Conservation (phyloP, 2,113 vertebrate species). For the Cyanoderma ruficeps region DNA sequence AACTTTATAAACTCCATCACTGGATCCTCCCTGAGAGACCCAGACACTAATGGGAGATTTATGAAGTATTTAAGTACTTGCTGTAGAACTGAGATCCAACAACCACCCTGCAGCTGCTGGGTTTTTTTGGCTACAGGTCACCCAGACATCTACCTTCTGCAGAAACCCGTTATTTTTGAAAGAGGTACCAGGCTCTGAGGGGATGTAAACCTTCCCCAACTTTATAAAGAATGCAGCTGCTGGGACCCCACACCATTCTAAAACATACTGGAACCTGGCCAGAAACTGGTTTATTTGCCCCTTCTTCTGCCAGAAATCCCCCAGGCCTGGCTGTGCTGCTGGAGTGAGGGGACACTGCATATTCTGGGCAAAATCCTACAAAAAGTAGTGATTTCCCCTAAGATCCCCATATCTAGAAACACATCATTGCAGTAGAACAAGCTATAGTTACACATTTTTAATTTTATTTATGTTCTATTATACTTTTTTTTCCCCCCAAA, state of each 20-base stretch:
- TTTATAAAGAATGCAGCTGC: background rate
- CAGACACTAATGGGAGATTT: slow-evolving; percentile 37
- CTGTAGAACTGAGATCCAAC: background rate
- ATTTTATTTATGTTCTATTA: background rate
- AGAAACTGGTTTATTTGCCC: background rate
- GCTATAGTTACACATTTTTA: background rate
- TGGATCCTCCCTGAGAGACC: slow-evolving; percentile 24
- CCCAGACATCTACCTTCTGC: background rate
- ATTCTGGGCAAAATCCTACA: background rate
- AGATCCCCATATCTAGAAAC: too few relatives aligned
- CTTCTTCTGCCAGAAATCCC: background rate
- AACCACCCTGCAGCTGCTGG: background rate
- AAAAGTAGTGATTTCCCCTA: background rate
- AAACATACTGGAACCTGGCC: background rate
- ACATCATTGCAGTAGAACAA: background rate
- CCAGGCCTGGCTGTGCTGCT: background rate
- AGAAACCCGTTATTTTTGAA: background rate
- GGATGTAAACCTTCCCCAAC: background rate
- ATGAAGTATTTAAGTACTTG: slow-evolving; percentile 1
- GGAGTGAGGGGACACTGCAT: background rate
- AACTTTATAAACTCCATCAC: slow-evolving; percentile 12
- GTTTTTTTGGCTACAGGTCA: background rate
- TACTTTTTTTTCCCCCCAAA: background rate
- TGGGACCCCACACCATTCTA: background rate
- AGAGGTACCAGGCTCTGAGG: background rate